These are phyloP conservation scores for Hyperoodon ampullatus DNA, from an alignment of 2,113 vertebrate genomes.

Conservation along the genomic window DNA sequence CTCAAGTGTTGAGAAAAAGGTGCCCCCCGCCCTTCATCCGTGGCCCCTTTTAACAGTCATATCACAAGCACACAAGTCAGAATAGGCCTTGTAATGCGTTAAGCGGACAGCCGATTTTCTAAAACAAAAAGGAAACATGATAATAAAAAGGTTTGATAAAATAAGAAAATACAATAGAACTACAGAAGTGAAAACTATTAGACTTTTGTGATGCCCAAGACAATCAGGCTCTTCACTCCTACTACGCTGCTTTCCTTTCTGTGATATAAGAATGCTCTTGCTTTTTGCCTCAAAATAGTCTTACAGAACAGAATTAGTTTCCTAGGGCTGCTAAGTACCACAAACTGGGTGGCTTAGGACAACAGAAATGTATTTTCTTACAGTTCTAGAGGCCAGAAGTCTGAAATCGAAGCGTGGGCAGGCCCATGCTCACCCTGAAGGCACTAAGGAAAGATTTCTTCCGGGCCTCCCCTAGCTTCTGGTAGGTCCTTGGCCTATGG, in stretches of 20 bases:
- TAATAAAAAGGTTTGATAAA: not conserved
- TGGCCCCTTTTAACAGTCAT: too few relatives aligned
- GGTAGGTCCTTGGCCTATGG: not conserved
- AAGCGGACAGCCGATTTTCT: not conserved
- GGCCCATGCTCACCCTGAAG: not conserved
- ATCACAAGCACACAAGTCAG: not conserved
- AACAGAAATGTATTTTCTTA: not conserved
- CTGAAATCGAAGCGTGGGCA: not conserved
- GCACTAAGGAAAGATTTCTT: not conserved
- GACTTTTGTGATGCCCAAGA: not conserved
- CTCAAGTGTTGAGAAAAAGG: not conserved
- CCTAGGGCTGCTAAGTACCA: not conserved
- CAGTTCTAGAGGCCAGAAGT: not conserved
- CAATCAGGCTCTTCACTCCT: not conserved
- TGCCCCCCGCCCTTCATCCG: not conserved
- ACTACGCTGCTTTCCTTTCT: not conserved
- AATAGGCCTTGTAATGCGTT: not conserved
- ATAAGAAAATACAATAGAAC: not conserved
- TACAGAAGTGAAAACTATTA: not conserved
- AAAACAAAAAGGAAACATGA: not conserved
- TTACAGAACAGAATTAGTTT: not conserved
- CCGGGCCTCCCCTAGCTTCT: not conserved
- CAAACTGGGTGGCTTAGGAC: not conserved
- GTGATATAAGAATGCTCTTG: not conserved
- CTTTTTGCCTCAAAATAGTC: not conserved